Evolutionary conservation across 2,797 vertebrate genomes (phyloP), one percentile per base, ranked within the genome.

Genomic region (Notolabrus celidotus): DNA sequence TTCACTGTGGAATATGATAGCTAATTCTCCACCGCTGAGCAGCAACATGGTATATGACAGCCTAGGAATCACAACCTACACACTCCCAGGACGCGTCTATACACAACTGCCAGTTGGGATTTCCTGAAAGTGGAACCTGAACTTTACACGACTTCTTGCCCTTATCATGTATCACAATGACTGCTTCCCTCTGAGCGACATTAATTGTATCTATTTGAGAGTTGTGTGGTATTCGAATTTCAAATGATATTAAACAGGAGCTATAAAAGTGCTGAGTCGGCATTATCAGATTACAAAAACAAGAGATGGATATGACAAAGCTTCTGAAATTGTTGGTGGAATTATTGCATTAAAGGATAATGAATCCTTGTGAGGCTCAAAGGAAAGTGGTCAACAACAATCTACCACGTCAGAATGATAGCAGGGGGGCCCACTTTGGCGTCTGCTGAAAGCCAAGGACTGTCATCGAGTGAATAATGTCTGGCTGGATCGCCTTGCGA

Each of bases 391-490:
- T 34, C 57, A 52, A 27, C 46, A 23, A 47, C 41, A 70, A 67
- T 50, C 16, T 9, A 53, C 23, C 2, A n/a, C 34, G 10, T 68
- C 59, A 68, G 36, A 67, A 46, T 15, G 55, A 65, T 58, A 67
- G 53, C 65, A 1, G 73, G 72, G 55, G 41, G 41, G n/a, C n/a
- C 17, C 53, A 77, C 70, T 80, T 53, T 69, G 74, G 77, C 76
- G 54, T 59, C 80, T 8, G 42, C 74, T 66, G 34, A 77, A 78
- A 79, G 67, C 45, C 1, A 41, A 27, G 63, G 45, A 72, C 61
- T 75, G 79, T 74, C 79, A 78, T 83, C 63, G 70, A 80, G 75
- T 74, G 79, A 70, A 81, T 79, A 50, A 74, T 80, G 66, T 79
- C 74, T 31, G 65, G 54, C 54, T 53, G 64, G 16, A 38, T 64